Base-by-base conservation (phyloP, 2,797 vertebrate genomes). In the Peromyscus eremicus region DNA sequence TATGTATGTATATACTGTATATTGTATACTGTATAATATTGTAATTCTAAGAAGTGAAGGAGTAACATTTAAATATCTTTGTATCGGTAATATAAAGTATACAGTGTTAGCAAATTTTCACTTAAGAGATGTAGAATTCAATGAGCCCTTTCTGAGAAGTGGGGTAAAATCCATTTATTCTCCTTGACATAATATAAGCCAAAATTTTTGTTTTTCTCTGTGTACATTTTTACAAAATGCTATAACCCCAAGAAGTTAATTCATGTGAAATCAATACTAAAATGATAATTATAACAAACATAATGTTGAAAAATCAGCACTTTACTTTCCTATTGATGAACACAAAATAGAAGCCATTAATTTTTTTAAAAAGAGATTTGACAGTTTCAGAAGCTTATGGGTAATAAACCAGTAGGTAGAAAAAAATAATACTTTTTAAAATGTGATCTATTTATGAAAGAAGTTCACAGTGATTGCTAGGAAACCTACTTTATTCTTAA, bases 171-270 rank as follows among this genome's bases (percentile, higher is more conserved):
- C 34, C 4, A 68, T 55, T 92, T 92, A 71, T 19, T 76, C 25
- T 34, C 37, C 21, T 92, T 49, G 71, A 70, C 1, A 89, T 32
- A 79, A 80, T 10, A 7, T 80, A 17, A 95, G 19, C 23, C 40
- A 89, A 76, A 93, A 77, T 62, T 89, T 12, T 12, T 92, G 17
- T 62, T 94, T 68, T 94, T 60, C 40, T 92, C 10, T 93, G 64
- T 71, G 64, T 91, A 70, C 25, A 43, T 92, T 92, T 93, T 46
- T 68, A 85, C 87, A 57, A 97, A 96, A 93, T 94, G 77, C 37
- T 37, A 81, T 21, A 62, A 32, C 55, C 77, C 6, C 32, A 6
- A 76, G 32, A 85, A 43, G 75, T 40, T 94, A 86, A 96, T 87
- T 93, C 82, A 94, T 60, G 21, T 82, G 40, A 94, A 96, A 92